phyloP scores from a whole-genome alignment of 2,888 invertebrate species.

The Leptinotarsa peninsularis region DNA sequence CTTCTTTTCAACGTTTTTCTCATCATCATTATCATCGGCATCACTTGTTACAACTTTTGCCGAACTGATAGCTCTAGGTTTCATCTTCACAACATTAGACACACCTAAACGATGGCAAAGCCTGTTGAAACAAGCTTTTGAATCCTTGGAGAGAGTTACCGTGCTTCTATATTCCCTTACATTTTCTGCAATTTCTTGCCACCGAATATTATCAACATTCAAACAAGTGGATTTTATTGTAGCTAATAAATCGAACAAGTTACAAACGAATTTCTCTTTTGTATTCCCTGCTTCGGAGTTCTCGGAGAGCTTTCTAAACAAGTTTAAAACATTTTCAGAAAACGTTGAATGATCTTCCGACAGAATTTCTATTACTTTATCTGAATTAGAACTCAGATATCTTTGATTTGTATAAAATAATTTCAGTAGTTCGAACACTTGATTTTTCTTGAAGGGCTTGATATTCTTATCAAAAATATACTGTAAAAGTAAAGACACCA shows the following conservation, averaged over 20 bases:
- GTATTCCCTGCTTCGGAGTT: constrained; percentile 64
- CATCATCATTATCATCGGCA: constrained; percentile 47
- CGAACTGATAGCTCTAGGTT: constrained; percentile 51
- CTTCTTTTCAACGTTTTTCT: constrained; percentile 47
- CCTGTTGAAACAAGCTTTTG: constrained; percentile 67
- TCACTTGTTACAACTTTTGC: constrained; percentile 37
- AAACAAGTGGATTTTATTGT: constrained; percentile 67
- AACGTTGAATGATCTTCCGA: constrained; percentile 68
- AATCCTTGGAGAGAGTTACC: constrained; percentile 64
- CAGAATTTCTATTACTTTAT: constrained; percentile 53
- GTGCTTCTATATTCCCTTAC: constrained; percentile 63
- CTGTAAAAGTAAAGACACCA: constrained; percentile 71
- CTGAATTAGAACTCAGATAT: constrained; percentile 62
- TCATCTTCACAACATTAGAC: constrained; percentile 59
- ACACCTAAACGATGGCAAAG: constrained; percentile 64
- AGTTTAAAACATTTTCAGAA: constrained; percentile 63
- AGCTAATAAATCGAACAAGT: constrained; percentile 70
- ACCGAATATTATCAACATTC: constrained; percentile 61
- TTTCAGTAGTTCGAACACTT: constrained; percentile 76
- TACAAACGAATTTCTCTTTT: constrained; percentile 71
- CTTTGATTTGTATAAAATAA: constrained; percentile 75
- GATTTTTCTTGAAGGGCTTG: constrained; percentile 75
- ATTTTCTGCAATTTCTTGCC: constrained; percentile 62
- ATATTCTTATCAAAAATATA: constrained; percentile 73
- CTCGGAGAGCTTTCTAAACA: constrained; percentile 62